phyloP scores from a whole-genome alignment of 2,113 vertebrate species.

The Laterallus jamaicensis region DNA sequence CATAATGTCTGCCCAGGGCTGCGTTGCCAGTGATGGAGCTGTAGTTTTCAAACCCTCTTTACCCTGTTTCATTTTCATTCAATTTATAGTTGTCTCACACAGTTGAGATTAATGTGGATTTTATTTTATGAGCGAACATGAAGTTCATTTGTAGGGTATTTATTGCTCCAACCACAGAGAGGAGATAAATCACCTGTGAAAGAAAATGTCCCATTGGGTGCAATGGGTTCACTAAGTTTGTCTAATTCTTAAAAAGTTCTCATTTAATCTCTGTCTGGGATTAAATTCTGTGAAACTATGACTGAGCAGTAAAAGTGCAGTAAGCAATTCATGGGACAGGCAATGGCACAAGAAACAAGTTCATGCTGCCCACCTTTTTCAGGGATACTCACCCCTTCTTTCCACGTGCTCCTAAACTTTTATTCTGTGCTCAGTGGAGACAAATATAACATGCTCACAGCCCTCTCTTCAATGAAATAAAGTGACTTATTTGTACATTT shows the following conservation, averaged over 20 bases:
- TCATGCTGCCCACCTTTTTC: neutral
- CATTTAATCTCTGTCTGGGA: neutral
- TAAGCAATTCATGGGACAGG: neutral
- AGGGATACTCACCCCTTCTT: neutral
- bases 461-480: neutral
- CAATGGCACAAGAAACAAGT: neutral
- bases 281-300: neutral
- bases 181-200: constrained; percentile 14
- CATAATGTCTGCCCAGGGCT: neutral
- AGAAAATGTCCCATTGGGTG: neutral
- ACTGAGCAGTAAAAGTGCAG: neutral
- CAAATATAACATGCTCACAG: neutral
- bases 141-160: constrained; percentile 27
- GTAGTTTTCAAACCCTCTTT: neutral
- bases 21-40: neutral
- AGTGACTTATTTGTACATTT: neutral
- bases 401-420: neutral
- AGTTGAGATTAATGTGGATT: constrained; percentile 45
- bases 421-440: neutral
- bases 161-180: neutral
- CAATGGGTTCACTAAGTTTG: neutral
- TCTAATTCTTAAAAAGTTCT: neutral
- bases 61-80: neutral
- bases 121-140: neutral
- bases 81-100: constrained; percentile 32